Evolutionary conservation across 2,113 vertebrate genomes (phyloP).

Genomic region (Candoia aspera): DNA sequence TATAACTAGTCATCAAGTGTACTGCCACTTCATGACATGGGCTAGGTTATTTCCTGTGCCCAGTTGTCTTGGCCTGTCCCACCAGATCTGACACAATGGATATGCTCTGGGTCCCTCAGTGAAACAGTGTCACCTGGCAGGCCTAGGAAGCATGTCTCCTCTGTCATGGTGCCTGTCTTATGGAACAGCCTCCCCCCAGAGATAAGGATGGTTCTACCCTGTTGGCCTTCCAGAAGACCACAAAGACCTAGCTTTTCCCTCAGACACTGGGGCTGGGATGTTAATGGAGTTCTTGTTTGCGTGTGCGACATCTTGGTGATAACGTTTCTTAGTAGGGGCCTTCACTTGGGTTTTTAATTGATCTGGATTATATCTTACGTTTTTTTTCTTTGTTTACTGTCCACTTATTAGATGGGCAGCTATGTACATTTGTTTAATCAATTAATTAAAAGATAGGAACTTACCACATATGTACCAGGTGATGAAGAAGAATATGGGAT

Average conservation of each 20-base stretch:
- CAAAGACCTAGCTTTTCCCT: not conserved
- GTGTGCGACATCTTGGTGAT: too few relatives aligned
- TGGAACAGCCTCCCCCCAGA: not conserved
- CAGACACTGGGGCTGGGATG: not conserved
- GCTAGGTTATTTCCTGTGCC: not conserved
- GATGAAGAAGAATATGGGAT: constrained; percentile 98
- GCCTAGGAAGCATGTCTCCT: not conserved
- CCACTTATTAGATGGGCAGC: not conserved
- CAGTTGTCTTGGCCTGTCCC: not conserved
- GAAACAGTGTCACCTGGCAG: not conserved
- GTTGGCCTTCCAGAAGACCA: not conserved
- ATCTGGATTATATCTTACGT: not conserved
- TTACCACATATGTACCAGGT: constrained; percentile 97
- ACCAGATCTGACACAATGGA: not conserved
- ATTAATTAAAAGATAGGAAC: constrained; percentile 51
- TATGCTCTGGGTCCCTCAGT: not conserved
- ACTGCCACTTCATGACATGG: not conserved
- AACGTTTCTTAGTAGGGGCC: not conserved
- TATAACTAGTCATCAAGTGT: not conserved
- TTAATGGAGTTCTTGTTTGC: not conserved
- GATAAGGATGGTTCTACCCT: not conserved
- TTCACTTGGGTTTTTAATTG: not conserved
- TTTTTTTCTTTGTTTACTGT: not conserved
- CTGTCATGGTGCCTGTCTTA: not conserved
- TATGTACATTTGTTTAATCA: not conserved